A percentile compares a stretch with the other conserved stretches of the same genome.
Conservation (phyloP, 2,797 vertebrate genomes). For the Gymnodraco acuticeps region DNA sequence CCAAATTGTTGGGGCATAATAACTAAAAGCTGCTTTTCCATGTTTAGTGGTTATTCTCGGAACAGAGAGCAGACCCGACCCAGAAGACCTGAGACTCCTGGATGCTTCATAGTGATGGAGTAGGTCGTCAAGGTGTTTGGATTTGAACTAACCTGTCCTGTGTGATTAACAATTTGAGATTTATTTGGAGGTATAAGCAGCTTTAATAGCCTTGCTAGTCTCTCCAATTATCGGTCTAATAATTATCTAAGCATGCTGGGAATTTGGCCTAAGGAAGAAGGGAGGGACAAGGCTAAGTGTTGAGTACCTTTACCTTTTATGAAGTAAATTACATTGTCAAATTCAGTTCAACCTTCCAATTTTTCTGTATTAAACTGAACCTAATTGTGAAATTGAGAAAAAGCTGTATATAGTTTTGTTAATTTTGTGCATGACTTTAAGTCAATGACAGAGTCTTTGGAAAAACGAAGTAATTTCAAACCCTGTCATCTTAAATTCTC, state of each 20-base stretch:
- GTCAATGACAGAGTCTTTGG: conserved; percentile 32
- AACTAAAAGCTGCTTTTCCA: too few relatives aligned
- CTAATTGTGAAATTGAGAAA: conserved; percentile 19
- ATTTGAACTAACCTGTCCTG: conserved; percentile 40
- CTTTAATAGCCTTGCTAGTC: conserved; percentile 42
- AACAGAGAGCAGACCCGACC: too few relatives aligned
- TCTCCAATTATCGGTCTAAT: conserved; percentile 60
- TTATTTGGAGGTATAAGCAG: conserved; percentile 32
- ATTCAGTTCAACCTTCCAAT: conserved; percentile 22
- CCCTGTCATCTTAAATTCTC: conserved; percentile 33
- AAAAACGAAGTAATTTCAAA: conserved; percentile 58
- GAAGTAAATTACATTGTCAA: conserved; percentile 47
- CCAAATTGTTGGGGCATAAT: too few relatives aligned
- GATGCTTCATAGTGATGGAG: too few relatives aligned
- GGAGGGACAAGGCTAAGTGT: conserved; percentile 10
- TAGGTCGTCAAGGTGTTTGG: conserved; percentile 14
- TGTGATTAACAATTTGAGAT: conserved; percentile 53
- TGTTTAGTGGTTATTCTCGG: too few relatives aligned
- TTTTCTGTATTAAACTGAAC: conserved; percentile 38
- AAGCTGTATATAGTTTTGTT: conserved; percentile 40
- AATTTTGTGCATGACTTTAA: conserved; percentile 60
- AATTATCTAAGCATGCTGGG: conserved; percentile 45
- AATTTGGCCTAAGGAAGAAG: conserved; percentile 20
- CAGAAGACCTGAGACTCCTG: too few relatives aligned
- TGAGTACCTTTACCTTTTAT: conserved; percentile 32